These are phyloP conservation scores for Syncerus caffer DNA, from an alignment of 2,797 vertebrate species.

Conservation along the genomic window DNA sequence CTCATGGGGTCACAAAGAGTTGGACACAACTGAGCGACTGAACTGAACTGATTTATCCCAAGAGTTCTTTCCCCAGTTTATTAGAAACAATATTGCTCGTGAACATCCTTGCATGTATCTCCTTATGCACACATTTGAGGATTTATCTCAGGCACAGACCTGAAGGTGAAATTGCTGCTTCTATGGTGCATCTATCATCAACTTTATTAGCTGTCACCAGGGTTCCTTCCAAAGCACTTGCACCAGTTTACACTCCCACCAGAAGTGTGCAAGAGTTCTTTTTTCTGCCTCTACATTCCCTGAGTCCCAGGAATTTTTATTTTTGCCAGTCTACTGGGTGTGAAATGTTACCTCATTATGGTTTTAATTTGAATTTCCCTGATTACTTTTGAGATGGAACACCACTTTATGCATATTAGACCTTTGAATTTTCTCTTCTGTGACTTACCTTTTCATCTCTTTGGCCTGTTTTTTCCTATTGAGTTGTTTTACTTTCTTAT, in stretches of 20 bases:
- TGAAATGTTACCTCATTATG: conserved; percentile 30
- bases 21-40: too few species aligned
- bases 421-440: background rate
- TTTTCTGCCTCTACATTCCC: background rate
- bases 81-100: background rate
- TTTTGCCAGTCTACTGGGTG: conserved; percentile 20
- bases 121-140: background rate
- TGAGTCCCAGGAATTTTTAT: background rate
- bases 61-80: background rate
- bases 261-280: background rate
- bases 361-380: conserved; percentile 46
- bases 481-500: background rate
- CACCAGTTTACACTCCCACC: background rate
- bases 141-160: background rate
- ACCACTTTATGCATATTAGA: background rate
- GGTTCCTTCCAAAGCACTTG: background rate
- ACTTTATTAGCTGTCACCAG: background rate
- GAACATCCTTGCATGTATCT: background rate
- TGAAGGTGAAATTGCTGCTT: background rate
- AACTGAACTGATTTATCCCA: background rate
- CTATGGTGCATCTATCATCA: background rate
- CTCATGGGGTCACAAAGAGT: too few species aligned
- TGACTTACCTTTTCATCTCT: background rate
- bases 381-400: conserved; percentile 29
- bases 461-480: background rate